Conservation (phyloP, 2,113 vertebrate species). For the Gnathonemus echidnorhynchus region DNA sequence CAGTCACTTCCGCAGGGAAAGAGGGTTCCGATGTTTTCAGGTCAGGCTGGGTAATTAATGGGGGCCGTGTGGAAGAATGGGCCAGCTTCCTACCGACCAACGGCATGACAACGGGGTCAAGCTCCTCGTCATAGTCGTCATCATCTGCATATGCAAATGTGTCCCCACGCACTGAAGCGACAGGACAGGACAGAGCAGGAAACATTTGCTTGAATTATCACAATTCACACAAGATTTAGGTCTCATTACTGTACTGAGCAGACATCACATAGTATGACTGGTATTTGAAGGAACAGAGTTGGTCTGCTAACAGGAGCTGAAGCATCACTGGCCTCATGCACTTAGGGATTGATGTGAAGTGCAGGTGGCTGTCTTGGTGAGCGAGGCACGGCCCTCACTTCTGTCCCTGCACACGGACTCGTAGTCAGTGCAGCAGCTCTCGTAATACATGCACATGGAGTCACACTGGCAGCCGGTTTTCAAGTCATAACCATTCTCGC, state of each 20-base stretch:
- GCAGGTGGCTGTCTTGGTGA: background rate
- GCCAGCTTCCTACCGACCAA: background rate
- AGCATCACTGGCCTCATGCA: background rate
- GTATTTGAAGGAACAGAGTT: background rate
- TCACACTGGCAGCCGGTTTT: conserved; percentile 81
- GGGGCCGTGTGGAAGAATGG: background rate
- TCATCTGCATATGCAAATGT: conserved; percentile 76
- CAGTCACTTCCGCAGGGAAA: conserved; percentile 29
- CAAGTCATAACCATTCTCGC: conserved; percentile 67
- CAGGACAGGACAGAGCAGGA: conserved; percentile 16
- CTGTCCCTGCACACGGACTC: conserved; percentile 56
- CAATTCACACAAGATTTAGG: background rate
- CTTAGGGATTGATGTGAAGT: background rate
- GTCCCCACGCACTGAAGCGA: conserved; percentile 74
- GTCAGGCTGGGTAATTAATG: background rate
- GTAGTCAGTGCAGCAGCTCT: conserved; percentile 86
- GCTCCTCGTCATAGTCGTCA: conserved; percentile 55
- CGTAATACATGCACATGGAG: conserved; percentile 81
- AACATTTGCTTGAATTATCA: background rate
- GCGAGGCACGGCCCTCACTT: conserved; percentile 57
- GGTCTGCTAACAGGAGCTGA: background rate
- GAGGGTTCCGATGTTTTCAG: background rate
- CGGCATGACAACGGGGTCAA: conserved; percentile 22
- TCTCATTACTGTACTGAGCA: background rate
- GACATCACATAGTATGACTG: background rate